phyloP scores from a whole-genome alignment of 2,797 vertebrate species.

The Characodon lateralis region DNA sequence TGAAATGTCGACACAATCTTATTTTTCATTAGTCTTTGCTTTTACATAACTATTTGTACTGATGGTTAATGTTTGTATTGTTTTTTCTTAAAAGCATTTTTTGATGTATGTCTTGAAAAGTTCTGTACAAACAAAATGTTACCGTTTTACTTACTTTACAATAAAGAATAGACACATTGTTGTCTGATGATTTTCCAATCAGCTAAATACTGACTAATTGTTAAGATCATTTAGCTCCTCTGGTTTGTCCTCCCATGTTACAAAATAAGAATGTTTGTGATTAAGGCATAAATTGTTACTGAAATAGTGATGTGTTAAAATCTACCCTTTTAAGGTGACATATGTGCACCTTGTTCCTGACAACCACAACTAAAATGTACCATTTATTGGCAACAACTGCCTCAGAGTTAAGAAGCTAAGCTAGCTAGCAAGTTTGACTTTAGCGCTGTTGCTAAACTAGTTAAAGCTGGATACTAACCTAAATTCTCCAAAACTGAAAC shows the following conservation, averaged over 20 bases:
- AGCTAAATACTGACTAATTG: not conserved
- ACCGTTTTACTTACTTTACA: not conserved
- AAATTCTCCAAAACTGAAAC: not conserved
- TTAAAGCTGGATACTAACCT: not conserved
- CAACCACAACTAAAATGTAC: not conserved
- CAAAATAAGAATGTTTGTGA: not conserved
- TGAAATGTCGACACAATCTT: not conserved
- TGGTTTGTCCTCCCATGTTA: not conserved
- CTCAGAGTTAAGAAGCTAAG: not conserved
- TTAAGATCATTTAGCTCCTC: not conserved
- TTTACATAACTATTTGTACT: not conserved
- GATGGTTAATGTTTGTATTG: not conserved
- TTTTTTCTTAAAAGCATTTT: not conserved
- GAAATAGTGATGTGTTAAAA: not conserved
- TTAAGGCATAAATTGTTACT: not conserved
- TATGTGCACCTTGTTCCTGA: not conserved
- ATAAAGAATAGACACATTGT: not conserved
- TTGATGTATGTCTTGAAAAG: not conserved
- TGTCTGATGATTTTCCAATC: constrained; percentile 25
- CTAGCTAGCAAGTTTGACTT: not conserved
- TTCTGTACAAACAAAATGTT: not conserved
- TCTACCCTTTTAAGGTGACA: not conserved
- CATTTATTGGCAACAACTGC: not conserved
- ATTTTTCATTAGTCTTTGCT: not conserved
- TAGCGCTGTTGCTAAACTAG: not conserved